Evolutionary conservation across 2,888 invertebrate genomes (phyloP).

Genomic region (Stegana nigrithorax): DNA sequence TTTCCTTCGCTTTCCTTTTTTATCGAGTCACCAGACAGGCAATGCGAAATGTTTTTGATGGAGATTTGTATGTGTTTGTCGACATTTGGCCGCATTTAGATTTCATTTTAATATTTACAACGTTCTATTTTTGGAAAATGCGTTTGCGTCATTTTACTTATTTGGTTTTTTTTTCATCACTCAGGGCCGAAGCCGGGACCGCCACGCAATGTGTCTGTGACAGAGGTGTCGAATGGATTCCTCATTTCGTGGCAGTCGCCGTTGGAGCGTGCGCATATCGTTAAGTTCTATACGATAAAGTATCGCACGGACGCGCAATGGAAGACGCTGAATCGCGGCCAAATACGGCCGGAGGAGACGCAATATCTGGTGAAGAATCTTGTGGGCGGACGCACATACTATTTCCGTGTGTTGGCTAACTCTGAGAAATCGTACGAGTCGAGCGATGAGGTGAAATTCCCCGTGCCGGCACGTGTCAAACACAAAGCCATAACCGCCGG

Average conservation of each 20-base stretch:
- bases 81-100: too few relatives aligned
- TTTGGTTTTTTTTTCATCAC: neutral
- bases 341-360: slow-evolving; percentile 89
- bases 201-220: slow-evolving; percentile 90
- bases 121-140: neutral
- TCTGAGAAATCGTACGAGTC: slow-evolving; percentile 87
- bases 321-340: slow-evolving; percentile 89
- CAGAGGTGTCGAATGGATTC: slow-evolving; percentile 90
- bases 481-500: slow-evolving; percentile 97
- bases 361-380: slow-evolving; percentile 93
- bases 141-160: neutral
- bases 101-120: too few relatives aligned
- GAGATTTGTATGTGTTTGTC: too few relatives aligned
- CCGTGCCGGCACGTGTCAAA: slow-evolving; percentile 90
- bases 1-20: too few relatives aligned
- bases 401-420: slow-evolving; percentile 91
- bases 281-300: slow-evolving; percentile 91
- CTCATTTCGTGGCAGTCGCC: slow-evolving; percentile 92
- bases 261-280: slow-evolving; percentile 81
- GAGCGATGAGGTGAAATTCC: slow-evolving; percentile 89
- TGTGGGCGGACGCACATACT: slow-evolving; percentile 90
- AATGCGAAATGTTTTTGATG: too few relatives aligned
- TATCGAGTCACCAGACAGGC: too few relatives aligned
- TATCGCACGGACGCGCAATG: slow-evolving; percentile 90
- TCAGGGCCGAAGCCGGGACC: slow-evolving; percentile 92